A percentile compares a stretch with the other conserved stretches of the same genome.
phyloP scores from a whole-genome alignment of 2,797 vertebrate genomes.

The Acrocephalus scirpaceus region DNA sequence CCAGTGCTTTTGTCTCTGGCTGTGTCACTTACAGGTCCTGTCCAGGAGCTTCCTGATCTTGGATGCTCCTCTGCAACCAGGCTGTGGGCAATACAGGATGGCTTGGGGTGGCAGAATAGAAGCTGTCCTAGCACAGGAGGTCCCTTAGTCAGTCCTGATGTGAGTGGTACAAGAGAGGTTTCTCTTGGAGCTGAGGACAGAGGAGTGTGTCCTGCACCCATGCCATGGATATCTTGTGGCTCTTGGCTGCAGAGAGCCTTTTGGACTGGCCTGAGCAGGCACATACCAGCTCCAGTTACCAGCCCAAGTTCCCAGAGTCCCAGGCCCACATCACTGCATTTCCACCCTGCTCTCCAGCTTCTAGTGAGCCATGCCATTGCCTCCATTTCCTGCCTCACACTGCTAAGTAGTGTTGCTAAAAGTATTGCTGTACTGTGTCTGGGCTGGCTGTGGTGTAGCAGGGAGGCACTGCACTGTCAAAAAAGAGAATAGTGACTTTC shows the following conservation, averaged over 20 bases:
- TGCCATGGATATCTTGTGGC: not conserved
- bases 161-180: not conserved
- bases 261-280: not conserved
- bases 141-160: not conserved
- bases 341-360: not conserved
- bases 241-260: not conserved
- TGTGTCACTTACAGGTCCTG: not conserved
- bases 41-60: not conserved
- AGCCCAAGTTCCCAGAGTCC: not conserved
- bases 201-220: not conserved
- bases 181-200: not conserved
- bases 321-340: not conserved
- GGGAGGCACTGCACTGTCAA: not conserved
- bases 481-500: not conserved
- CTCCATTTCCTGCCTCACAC: constrained; percentile 3
- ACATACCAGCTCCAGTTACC: not conserved
- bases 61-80: not conserved
- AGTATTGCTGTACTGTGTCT: not conserved
- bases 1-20: not conserved
- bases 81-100: not conserved
- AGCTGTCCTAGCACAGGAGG: not conserved
- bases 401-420: not conserved
- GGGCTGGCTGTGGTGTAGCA: not conserved
- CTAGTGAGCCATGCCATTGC: not conserved
- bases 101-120: not conserved